These are phyloP conservation scores for Cantharis nigra DNA, from an alignment of 2,888 invertebrate species.

Conservation along the genomic window DNA sequence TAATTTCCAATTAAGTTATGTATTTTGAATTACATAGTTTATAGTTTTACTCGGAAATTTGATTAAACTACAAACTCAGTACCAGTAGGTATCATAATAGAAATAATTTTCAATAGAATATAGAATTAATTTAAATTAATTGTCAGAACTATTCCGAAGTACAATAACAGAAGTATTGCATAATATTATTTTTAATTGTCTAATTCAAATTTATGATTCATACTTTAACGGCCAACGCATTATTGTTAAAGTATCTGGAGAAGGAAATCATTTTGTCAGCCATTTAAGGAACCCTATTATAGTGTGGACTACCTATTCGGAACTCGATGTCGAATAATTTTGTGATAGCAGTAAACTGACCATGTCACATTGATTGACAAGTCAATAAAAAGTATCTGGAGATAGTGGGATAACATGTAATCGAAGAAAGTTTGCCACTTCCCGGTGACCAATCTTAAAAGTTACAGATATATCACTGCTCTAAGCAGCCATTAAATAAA, in stretches of 20 bases:
- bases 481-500: background rate
- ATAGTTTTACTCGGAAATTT: background rate
- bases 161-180: background rate
- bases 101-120: background rate
- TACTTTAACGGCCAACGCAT: background rate
- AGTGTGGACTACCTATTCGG: constrained; percentile 15
- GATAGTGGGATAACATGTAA: constrained; percentile 45
- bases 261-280: constrained; percentile 16
- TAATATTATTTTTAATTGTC: background rate
- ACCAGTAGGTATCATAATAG: background rate
- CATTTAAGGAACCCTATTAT: constrained; percentile 16
- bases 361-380: constrained; percentile 42
- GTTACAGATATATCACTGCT: constrained; percentile 37
- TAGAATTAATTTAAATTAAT: background rate
- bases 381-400: constrained; percentile 44
- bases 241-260: background rate
- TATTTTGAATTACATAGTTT: background rate
- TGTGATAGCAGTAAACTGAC: constrained; percentile 33
- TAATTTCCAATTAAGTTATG: background rate
- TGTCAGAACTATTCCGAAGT: background rate
- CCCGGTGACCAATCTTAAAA: constrained; percentile 39
- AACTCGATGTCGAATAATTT: constrained; percentile 23
- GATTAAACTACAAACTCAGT: background rate
- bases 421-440: constrained; percentile 40
- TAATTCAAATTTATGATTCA: background rate